These are phyloP conservation scores for Phlogophora meticulosa DNA, from an alignment of 2,888 invertebrate species.

Conservation along the genomic window DNA sequence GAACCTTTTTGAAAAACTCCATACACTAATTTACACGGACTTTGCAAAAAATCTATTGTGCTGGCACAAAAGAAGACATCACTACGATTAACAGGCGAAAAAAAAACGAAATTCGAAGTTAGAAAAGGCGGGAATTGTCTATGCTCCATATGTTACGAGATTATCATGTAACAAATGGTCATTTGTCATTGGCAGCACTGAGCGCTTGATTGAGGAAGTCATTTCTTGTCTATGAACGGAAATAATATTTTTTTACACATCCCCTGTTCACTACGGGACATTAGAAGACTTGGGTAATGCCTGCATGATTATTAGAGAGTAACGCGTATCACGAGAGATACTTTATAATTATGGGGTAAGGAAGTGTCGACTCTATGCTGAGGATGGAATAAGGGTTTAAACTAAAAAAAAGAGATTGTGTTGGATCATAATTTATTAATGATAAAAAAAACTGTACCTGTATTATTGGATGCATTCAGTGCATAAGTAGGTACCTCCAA, in stretches of 20 bases:
- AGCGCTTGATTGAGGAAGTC: slow-evolving; percentile 89
- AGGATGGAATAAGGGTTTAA: slow-evolving; percentile 45
- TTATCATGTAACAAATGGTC: slow-evolving; percentile 87
- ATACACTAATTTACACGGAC: slow-evolving; percentile 81
- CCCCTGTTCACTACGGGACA: slow-evolving; percentile 78
- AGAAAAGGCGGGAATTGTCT: slow-evolving; percentile 82
- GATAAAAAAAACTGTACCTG: slow-evolving; percentile 13
- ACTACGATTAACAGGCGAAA: slow-evolving; percentile 68
- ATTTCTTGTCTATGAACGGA: slow-evolving; percentile 89
- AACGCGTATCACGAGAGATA: slow-evolving; percentile 62
- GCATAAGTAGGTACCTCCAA: slow-evolving; percentile 6
- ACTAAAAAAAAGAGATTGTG: slow-evolving; percentile 39
- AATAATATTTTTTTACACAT: slow-evolving; percentile 88
- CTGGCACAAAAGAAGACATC: slow-evolving; percentile 89
- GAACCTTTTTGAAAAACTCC: slow-evolving; percentile 79
- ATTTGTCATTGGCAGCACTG: slow-evolving; percentile 86
- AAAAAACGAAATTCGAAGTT: slow-evolving; percentile 82
- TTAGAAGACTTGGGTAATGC: slow-evolving; percentile 79
- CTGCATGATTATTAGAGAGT: slow-evolving; percentile 77
- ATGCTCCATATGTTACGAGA: slow-evolving; percentile 88
- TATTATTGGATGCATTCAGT: slow-evolving; percentile 14
- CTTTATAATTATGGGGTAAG: slow-evolving; percentile 53
- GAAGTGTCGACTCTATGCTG: slow-evolving; percentile 44
- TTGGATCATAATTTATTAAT: slow-evolving; percentile 18
- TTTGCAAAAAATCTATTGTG: slow-evolving; percentile 88